These are phyloP conservation scores for Akabosia matsudoensis DNA, from an alignment of 1,140 invertebrate genomes.

Conservation along the genomic window DNA sequence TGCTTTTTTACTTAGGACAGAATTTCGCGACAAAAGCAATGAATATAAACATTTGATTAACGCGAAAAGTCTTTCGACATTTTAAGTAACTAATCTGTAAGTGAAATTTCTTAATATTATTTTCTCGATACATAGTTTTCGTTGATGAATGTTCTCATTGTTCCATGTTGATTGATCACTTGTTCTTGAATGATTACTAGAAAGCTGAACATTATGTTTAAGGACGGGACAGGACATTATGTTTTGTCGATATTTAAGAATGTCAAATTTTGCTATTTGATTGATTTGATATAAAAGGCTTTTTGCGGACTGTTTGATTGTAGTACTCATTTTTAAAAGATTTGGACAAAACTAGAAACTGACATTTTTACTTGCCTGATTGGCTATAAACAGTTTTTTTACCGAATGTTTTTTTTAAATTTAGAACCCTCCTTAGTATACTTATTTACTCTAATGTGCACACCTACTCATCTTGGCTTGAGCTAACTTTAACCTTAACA, in stretches of 20 bases:
- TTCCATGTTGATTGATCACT: constrained; percentile 9
- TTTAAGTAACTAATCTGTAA: not conserved
- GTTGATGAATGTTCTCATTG: not conserved
- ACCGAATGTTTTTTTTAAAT: too few species aligned
- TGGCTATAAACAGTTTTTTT: too few species aligned
- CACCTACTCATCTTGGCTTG: too few species aligned
- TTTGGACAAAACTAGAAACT: not conserved
- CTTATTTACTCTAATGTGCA: too few species aligned
- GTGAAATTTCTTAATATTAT: not conserved
- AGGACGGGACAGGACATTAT: not conserved
- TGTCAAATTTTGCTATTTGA: constrained; percentile 2
- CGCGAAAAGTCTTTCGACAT: not conserved
- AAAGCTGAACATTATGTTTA: not conserved
- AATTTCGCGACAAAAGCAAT: not conserved
- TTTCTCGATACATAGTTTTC: not conserved
- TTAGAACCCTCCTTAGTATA: too few species aligned
- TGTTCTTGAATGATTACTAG: constrained; percentile 10
- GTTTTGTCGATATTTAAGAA: not conserved
- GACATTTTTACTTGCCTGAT: not conserved
- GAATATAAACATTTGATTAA: not conserved
- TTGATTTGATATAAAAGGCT: not conserved
- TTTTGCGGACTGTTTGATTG: not conserved
- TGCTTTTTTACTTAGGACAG: not conserved
- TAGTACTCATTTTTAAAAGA: not conserved
- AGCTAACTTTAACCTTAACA: too few species aligned